Conservation (phyloP, 2,797 vertebrate genomes). For the Myiotriccus ornatus region DNA sequence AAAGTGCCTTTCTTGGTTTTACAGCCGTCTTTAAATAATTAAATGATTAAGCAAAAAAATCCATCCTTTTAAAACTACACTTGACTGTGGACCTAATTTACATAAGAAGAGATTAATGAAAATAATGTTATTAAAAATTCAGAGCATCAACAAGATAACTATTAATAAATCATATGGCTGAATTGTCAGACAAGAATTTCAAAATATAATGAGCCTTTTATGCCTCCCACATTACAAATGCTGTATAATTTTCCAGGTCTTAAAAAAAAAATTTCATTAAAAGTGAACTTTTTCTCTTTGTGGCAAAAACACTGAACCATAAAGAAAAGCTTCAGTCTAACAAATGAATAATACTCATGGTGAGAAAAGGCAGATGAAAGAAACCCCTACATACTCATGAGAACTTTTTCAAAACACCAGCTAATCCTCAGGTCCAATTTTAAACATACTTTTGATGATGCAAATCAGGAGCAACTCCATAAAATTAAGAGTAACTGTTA, state of each 20-base stretch:
- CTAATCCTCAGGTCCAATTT: conserved; percentile 42
- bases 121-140: conserved; percentile 75
- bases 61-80: conserved; percentile 67
- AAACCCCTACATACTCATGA: neutral
- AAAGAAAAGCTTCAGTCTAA: conserved; percentile 49
- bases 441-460: conserved; percentile 38
- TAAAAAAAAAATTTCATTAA: conserved; percentile 64
- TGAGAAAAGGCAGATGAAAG: conserved; percentile 36
- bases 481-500: conserved; percentile 40
- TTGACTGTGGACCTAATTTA: conserved; percentile 70
- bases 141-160: conserved; percentile 73
- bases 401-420: conserved; percentile 23
- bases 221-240: conserved; percentile 68
- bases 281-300: conserved; percentile 58
- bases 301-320: conserved; percentile 44
- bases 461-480: conserved; percentile 35
- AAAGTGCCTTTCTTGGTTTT: conserved; percentile 65
- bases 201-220: conserved; percentile 72
- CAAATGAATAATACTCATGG: conserved; percentile 12
- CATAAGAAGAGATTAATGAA: conserved; percentile 73
- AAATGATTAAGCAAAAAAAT: conserved; percentile 68
- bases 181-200: conserved; percentile 74
- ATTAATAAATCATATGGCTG: conserved; percentile 76
- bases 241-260: conserved; percentile 62
- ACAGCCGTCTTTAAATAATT: conserved; percentile 69